phyloP scores from a whole-genome alignment of 2,113 vertebrate genomes.

The Rhabdomys dilectus region DNA sequence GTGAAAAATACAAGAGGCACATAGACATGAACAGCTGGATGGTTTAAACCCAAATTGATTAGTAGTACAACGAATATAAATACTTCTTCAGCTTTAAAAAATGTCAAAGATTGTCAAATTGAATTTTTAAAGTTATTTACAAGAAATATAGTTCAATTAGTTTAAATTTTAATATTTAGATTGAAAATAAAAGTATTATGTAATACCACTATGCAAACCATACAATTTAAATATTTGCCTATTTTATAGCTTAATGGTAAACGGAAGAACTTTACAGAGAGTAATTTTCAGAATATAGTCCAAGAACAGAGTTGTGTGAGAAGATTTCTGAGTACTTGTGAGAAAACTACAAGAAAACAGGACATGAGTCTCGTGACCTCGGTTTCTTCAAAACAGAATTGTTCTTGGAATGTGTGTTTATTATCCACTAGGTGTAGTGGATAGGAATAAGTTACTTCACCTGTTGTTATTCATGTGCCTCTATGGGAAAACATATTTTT shows the following conservation, averaged over 20 bases:
- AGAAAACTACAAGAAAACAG: not conserved
- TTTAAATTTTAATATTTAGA: not conserved
- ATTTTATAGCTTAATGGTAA: not conserved
- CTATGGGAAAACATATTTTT: not conserved
- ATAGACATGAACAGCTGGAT: not conserved
- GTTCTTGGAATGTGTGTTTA: not conserved
- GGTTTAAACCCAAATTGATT: not conserved
- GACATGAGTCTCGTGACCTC: not conserved
- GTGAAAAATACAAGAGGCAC: not conserved
- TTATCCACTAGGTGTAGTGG: not conserved
- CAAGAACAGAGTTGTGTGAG: not conserved
- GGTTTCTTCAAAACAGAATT: not conserved
- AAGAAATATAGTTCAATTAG: not conserved
- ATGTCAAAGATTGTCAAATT: not conserved
- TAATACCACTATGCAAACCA: not conserved
- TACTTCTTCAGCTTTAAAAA: not conserved
- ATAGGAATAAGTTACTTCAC: not conserved
- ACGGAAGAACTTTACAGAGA: not conserved
- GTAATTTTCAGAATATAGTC: not conserved
- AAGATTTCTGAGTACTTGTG: not conserved
- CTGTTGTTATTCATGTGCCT: not conserved
- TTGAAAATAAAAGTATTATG: not conserved
- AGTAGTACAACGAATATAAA: not conserved
- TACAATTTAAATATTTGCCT: not conserved
- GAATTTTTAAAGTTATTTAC: not conserved